Evolutionary conservation across 2,888 invertebrate species (phyloP), one percentile per base, ranked within the genome.

Genomic region (Amiota communis): DNA sequence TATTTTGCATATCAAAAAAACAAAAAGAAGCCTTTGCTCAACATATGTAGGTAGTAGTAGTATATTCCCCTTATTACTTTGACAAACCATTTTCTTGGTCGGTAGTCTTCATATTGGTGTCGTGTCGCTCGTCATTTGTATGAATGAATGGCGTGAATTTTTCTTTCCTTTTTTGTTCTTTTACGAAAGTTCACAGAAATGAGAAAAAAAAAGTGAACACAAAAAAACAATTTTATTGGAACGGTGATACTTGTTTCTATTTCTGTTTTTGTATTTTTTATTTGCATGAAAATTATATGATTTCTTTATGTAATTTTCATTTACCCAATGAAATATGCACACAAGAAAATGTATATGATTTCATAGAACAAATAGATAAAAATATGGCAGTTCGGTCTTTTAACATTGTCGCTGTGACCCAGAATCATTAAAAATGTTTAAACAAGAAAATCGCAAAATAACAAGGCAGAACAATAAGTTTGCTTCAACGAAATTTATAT

Each of bases 131-230:
- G 69, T 56, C 23, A 69, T 20, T n/a, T 69, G 69, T 23, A 4
- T 13, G 13, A 15, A 61, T 13, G 20, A 61, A 15, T 56, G 13
- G 56, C 2, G 56, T 20, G 23, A 61, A 36, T 61, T 20, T 23
- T 20, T 36, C 36, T 36, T 36, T 23, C 3, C 3, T 23, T 36
- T 36, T 36, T 61, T 72, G 77, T 78, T 77, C 77, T 77, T 71
- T 80, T 82, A 61, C 79, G 76, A 71, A 83, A 83, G 82, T 81
- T 78, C 80, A 79, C 76, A 85, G 78, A 79, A 79, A 77, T 71
- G 48, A 71, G 75, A 71, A 80, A 80, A 76, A 75, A 72, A 53
- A 48, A 61, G 48, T 70, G 15, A 36, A 36, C 36, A 36, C 36
- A 36, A 36, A 36, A n/a, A 36, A 36, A 36, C 36, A 36, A 36